Percentiles rank a stretch among this genome's conserved stretches.
Conservation (phyloP, 2,113 vertebrate species). For the Corythornis vintsioides region DNA sequence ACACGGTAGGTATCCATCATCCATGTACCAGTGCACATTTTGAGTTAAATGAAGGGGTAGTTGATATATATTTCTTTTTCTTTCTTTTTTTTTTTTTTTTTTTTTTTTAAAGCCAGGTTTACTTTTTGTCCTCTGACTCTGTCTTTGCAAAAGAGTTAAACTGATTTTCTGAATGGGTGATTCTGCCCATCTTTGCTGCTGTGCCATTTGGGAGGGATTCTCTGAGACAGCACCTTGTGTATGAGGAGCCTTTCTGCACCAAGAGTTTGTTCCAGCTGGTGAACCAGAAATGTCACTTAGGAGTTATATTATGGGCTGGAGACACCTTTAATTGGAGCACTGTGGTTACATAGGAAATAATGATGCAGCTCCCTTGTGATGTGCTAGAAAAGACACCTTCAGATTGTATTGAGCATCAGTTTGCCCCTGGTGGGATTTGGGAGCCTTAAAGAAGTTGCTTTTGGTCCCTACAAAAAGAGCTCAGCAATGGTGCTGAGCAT, state of each 20-base stretch:
- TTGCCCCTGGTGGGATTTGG: background rate
- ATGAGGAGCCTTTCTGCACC: background rate
- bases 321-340: background rate
- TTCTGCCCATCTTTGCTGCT: background rate
- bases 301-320: background rate
- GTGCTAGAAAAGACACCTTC: background rate
- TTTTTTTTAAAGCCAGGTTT: background rate
- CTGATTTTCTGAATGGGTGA: background rate
- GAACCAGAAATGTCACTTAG: conserved; percentile 1
- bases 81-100: too few species aligned
- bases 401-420: background rate
- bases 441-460: background rate
- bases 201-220: background rate
- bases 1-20: background rate
- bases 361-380: background rate
- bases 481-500: background rate
- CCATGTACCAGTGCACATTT: background rate
- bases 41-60: background rate
- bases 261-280: background rate
- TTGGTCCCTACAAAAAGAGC: background rate
- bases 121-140: background rate
- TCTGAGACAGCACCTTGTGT: background rate
- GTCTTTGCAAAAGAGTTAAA: background rate
- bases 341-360: background rate
- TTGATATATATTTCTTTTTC: background rate